These are phyloP conservation scores for Heteropelma amictum DNA, from an alignment of 2,888 invertebrate genomes.

Conservation along the genomic window DNA sequence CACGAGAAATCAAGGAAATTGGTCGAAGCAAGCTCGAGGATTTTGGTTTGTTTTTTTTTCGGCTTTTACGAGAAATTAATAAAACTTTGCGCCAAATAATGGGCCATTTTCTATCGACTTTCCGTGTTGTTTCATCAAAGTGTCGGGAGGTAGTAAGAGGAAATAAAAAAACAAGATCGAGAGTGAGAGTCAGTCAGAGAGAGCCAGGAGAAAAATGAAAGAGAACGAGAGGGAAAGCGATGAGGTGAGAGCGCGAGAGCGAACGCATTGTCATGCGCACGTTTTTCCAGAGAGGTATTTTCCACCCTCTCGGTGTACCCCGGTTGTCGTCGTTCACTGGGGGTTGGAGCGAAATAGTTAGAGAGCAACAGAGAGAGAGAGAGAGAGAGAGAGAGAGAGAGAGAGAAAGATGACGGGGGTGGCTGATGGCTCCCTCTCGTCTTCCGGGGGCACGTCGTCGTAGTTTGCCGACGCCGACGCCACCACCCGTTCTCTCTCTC, in stretches of 20 bases:
- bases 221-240: slow-evolving; percentile 65
- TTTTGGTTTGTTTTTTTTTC: no score
- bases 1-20: no score
- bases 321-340: not conserved
- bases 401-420: slow-evolving; percentile 36
- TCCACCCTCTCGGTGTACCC: slow-evolving; percentile 69
- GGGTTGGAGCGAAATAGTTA: no score
- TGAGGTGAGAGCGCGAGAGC: slow-evolving; percentile 64
- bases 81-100: no score
- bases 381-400: slow-evolving; percentile 7
- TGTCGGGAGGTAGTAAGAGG: slow-evolving; percentile 60
- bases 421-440: slow-evolving; percentile 44
- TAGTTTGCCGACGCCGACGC: slow-evolving; percentile 58
- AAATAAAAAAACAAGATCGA: slow-evolving; percentile 25
- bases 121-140: no score
- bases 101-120: no score
- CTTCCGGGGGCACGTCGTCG: slow-evolving; percentile 50
- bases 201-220: slow-evolving; percentile 54
- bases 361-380: slow-evolving; percentile 13
- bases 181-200: slow-evolving; percentile 57
- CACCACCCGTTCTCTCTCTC: slow-evolving; percentile 28
- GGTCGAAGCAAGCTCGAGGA: no score
- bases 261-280: slow-evolving; percentile 78
- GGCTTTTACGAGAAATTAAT: no score
- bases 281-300: slow-evolving; percentile 75